Evolutionary conservation across 2,113 vertebrate species (phyloP), one percentile per base, ranked within the genome.

Genomic region (Notothenia rossii): DNA sequence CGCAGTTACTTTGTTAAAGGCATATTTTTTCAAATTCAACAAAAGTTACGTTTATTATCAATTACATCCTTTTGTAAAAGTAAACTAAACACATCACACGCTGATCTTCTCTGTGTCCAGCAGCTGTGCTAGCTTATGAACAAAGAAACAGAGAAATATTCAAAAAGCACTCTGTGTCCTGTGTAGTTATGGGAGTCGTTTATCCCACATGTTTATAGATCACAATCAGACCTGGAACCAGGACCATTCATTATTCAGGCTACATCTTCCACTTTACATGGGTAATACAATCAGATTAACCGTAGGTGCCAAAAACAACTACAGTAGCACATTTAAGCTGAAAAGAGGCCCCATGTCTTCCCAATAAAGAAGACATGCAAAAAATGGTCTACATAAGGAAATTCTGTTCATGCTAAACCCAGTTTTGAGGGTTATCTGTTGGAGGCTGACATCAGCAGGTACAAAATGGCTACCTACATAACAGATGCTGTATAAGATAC

Each of bases 401-500:
- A 1, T 40, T 5, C 7, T 40, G 36, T 40, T 7, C 36, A 40
- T 40, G 36, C 1, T 40, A 20, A 13, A 46, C 10, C 17, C 33
- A 51, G 2, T 68, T 2, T 73, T 18, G 6, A 56, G 12, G 2
- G n/a, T 82, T 56, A 73, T 80, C 56, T 61, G 20, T 48, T 75
- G 60, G 67, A 78, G 66, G 63, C 22, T 83, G 84, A 76, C 69
- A 87, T 67, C 71, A 80, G 53, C 60, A 54, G 48, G 75, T 60
- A 86, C 53, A 88, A 86, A 88, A 89, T 89, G 84, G 79, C 84
- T 58, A 79, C 86, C 68, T 55, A 36, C 59, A 79, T 64, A 67
- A 53, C 49, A 70, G 66, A 86, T 83, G 20, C 71, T 36, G 25
- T 40, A 20, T 25, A 14, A 53, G 64, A 81, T 69, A 56, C 10